These are phyloP conservation scores for Elymnias hypermnestra DNA, from an alignment of 1,140 invertebrate species.

Conservation along the genomic window DNA sequence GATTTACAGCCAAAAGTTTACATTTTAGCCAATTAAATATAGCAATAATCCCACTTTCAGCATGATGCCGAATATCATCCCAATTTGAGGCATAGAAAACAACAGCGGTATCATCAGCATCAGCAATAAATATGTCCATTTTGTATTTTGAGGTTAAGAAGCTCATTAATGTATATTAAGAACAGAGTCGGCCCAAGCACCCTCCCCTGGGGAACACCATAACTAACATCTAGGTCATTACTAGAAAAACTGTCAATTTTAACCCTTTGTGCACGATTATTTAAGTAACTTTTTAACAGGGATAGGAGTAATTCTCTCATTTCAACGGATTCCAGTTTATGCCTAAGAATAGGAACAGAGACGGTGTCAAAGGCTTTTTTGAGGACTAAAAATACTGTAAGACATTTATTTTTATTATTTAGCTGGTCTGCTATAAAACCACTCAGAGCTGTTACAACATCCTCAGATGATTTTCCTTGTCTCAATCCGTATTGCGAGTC, in stretches of 20 bases:
- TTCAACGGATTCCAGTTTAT: not conserved
- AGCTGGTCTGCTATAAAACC: slow-evolving; percentile 6
- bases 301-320: not conserved
- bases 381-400: slow-evolving; percentile 20
- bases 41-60: not conserved
- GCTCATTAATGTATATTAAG: no score
- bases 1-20: not conserved
- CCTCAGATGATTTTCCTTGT: slow-evolving; percentile 7
- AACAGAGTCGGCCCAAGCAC: not conserved
- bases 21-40: not conserved
- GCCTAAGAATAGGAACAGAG: slow-evolving; percentile 8
- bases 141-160: no score
- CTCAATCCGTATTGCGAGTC: no score
- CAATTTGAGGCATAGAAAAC: not conserved
- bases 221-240: not conserved
- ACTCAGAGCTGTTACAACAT: slow-evolving; percentile 6
- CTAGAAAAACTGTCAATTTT: not conserved
- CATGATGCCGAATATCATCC: not conserved
- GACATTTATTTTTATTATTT: slow-evolving; percentile 4
- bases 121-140: not conserved
- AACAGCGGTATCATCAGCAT: not conserved
- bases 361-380: slow-evolving; percentile 6
- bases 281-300: not conserved
- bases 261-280: not conserved
- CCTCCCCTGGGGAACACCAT: not conserved